Evolutionary conservation across 2,797 vertebrate genomes (phyloP).

Genomic region (Vireo griseus): DNA sequence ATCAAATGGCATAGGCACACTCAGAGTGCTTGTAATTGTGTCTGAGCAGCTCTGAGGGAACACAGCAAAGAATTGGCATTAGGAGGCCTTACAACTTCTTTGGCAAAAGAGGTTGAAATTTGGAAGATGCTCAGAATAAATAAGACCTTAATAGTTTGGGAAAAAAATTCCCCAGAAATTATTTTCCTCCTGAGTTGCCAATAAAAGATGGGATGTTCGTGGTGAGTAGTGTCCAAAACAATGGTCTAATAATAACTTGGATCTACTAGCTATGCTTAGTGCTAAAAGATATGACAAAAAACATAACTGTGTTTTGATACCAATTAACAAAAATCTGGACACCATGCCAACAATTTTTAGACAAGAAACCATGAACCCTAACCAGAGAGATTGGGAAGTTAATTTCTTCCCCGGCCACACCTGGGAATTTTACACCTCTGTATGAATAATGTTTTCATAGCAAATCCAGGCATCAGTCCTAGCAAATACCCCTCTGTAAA

Average conservation of each 20-base stretch:
- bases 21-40: not conserved
- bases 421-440: not conserved
- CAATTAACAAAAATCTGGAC: not conserved
- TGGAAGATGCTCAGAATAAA: not conserved
- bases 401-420: not conserved
- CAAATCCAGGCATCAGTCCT: not conserved
- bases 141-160: not conserved
- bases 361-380: not conserved
- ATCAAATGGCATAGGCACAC: not conserved
- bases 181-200: not conserved
- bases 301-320: not conserved
- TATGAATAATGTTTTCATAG: not conserved
- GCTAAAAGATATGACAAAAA: not conserved
- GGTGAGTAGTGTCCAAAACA: not conserved
- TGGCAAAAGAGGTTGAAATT: not conserved
- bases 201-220: not conserved
- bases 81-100: not conserved
- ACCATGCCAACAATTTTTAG: not conserved
- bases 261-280: not conserved
- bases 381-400: not conserved
- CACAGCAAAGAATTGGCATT: not conserved
- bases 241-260: not conserved
- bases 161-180: not conserved
- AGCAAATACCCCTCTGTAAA: conserved; percentile 25
- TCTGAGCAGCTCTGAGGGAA: not conserved